Conservation (phyloP, 2,888 invertebrate species). For the Elegia similella region DNA sequence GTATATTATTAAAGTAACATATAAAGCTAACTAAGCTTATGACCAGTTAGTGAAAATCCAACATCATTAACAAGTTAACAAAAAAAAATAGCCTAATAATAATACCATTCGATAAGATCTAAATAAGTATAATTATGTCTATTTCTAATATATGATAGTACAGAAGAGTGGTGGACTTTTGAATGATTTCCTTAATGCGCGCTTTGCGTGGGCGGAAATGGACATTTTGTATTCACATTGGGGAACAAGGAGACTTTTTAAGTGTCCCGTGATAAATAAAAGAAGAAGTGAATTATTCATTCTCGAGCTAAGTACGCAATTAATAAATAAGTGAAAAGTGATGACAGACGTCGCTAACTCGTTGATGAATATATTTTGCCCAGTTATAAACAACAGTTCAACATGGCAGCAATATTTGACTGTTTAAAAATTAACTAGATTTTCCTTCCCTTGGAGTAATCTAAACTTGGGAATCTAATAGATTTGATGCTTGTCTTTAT, state of each 20-base stretch:
- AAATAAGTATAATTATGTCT: no score
- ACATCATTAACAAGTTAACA: background rate
- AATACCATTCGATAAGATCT: no score
- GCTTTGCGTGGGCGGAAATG: constrained; percentile 75
- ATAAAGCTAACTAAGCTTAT: no score
- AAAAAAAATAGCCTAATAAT: background rate
- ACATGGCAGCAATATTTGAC: no score
- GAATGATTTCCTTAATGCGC: constrained; percentile 71
- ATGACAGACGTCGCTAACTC: constrained; percentile 18
- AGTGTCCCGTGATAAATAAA: constrained; percentile 68
- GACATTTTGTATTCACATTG: constrained; percentile 70
- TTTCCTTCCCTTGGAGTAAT: no score
- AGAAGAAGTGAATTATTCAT: constrained; percentile 62
- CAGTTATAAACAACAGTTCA: background rate
- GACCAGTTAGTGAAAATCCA: background rate
- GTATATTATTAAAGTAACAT: no score
- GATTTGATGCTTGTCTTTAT: no score
- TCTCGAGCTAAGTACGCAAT: constrained; percentile 43
- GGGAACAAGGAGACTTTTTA: constrained; percentile 62
- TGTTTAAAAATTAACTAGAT: no score
- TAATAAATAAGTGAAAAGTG: constrained; percentile 44
- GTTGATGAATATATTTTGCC: constrained; percentile 6
- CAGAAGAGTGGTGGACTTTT: constrained; percentile 38
- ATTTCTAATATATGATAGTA: constrained; percentile 1
- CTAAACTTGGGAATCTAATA: no score